A percentile compares a stretch with the other conserved stretches of the same genome.
Evolutionary conservation across 2,888 invertebrate species (phyloP).

Genomic region (Lasius fuliginosus): DNA sequence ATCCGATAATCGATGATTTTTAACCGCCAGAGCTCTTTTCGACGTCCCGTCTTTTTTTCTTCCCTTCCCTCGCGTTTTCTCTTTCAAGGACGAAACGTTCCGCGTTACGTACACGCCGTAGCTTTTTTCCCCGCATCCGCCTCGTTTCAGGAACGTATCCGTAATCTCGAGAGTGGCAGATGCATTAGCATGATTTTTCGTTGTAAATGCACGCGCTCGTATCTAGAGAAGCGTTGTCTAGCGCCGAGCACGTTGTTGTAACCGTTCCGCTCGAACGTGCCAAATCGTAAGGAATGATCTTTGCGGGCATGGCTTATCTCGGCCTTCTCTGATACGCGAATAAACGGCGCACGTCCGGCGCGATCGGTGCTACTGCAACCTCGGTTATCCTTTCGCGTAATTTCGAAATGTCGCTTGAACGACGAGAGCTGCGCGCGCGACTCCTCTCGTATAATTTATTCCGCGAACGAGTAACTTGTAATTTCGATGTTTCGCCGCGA

Average conservation of each 20-base stretch:
- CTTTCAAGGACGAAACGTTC: background rate
- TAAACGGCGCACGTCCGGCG: conserved; percentile 13
- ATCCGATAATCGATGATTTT: conserved; percentile 63
- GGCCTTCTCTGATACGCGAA: conserved; percentile 5
- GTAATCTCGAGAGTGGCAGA: background rate
- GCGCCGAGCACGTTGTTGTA: background rate
- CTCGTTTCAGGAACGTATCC: background rate
- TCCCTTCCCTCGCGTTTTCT: background rate
- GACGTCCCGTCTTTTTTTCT: background rate
- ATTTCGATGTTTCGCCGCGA: conserved; percentile 33
- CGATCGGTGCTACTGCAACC: background rate
- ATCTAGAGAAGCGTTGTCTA: background rate
- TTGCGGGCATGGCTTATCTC: conserved; percentile 48
- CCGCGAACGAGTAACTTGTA: conserved; percentile 23
- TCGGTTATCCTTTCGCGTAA: conserved; percentile 17
- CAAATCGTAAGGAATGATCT: conserved; percentile 54
- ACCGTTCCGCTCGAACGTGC: conserved; percentile 36
- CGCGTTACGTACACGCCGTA: background rate
- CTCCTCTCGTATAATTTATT: conserved; percentile 37
- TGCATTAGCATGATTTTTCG: conserved; percentile 33
- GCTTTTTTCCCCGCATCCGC: too few relatives aligned
- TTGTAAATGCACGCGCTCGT: conserved; percentile 18
- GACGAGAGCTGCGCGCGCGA: background rate
- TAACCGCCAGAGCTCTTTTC: conserved; percentile 44
- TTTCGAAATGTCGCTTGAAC: background rate